Evolutionary conservation across 2,888 invertebrate genomes (phyloP).

Genomic region (Agrilus mali): DNA sequence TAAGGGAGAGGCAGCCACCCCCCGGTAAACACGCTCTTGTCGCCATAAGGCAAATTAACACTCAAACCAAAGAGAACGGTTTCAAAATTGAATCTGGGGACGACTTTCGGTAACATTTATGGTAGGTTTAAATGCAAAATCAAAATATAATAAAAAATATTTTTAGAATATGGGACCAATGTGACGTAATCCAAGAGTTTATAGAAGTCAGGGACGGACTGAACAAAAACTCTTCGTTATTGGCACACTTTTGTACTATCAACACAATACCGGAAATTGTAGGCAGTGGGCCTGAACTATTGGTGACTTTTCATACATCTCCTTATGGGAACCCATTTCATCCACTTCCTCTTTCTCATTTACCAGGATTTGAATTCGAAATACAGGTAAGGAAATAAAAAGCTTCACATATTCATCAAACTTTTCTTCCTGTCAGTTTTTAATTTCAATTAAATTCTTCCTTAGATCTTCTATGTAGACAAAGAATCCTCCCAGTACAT

Average conservation of each 20-base stretch:
- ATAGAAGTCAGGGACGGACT: constrained; percentile 71
- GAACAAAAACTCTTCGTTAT: constrained; percentile 53
- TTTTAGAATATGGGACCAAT: constrained; percentile 67
- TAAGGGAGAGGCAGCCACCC: constrained; percentile 39
- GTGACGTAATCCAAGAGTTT: constrained; percentile 71
- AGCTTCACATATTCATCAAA: no score
- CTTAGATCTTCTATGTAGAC: constrained; percentile 60
- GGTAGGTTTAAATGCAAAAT: no score
- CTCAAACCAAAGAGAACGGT: constrained; percentile 55
- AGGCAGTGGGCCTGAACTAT: constrained; percentile 63
- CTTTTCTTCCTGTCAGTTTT: background rate
- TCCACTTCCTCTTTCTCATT: constrained; percentile 61
- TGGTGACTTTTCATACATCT: constrained; percentile 69
- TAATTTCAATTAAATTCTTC: constrained; percentile 11
- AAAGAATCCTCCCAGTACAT: constrained; percentile 64
- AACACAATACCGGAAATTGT: constrained; percentile 71
- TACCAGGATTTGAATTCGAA: constrained; percentile 72
- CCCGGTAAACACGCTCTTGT: constrained; percentile 62
- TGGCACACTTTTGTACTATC: constrained; percentile 70
- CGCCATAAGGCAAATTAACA: constrained; percentile 63
- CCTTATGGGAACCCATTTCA: constrained; percentile 73
- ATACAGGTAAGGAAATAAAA: constrained; percentile 47
- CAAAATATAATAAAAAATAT: constrained; percentile 1
- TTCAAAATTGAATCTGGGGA: constrained; percentile 28
- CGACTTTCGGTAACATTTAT: constrained; percentile 63